phyloP scores from a whole-genome alignment of 2,113 vertebrate species.

The Pangasianodon hypophthalmus region DNA sequence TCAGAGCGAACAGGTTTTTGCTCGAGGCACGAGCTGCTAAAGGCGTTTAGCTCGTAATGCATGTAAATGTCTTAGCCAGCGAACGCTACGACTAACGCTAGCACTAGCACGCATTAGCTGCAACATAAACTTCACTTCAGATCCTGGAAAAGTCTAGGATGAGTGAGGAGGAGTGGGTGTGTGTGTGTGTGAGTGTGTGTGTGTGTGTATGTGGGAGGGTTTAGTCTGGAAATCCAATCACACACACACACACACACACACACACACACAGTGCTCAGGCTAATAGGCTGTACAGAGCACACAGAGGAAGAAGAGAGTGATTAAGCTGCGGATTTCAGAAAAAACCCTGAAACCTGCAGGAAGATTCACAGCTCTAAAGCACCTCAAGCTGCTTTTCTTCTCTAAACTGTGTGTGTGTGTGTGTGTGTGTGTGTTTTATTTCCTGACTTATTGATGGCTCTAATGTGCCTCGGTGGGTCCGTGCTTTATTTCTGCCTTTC shows the following conservation, averaged over 20 bases:
- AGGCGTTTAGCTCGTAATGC: slow-evolving; percentile 24
- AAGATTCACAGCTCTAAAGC: slow-evolving; percentile 1
- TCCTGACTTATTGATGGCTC: slow-evolving; percentile 60
- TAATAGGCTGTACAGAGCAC: neutral
- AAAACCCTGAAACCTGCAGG: neutral
- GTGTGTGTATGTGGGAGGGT: neutral
- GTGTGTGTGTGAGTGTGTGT: neutral
- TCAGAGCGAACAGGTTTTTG: slow-evolving; percentile 24
- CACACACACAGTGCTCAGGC: neutral
- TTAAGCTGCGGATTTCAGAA: slow-evolving; percentile 19
- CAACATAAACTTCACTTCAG: slow-evolving; percentile 5
- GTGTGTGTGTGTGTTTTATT: slow-evolving; percentile 10
- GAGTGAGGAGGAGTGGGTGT: no score
- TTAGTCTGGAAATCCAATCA: slow-evolving; percentile 14
- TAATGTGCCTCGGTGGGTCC: slow-evolving; percentile 53
- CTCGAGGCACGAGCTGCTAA: slow-evolving; percentile 9
- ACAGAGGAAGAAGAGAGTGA: neutral
- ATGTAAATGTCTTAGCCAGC: slow-evolving; percentile 29
- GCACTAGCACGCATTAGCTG: neutral
- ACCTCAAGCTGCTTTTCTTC: slow-evolving; percentile 24
- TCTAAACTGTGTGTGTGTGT: slow-evolving; percentile 30
- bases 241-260: slow-evolving; percentile 10
- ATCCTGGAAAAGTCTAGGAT: neutral
- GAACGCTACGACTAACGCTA: slow-evolving; percentile 3
- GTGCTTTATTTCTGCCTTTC: slow-evolving; percentile 53